A percentile compares a stretch with the other conserved stretches of the same genome.
phyloP scores from a whole-genome alignment of 2,113 vertebrate species.

The Nannospalax galili region DNA sequence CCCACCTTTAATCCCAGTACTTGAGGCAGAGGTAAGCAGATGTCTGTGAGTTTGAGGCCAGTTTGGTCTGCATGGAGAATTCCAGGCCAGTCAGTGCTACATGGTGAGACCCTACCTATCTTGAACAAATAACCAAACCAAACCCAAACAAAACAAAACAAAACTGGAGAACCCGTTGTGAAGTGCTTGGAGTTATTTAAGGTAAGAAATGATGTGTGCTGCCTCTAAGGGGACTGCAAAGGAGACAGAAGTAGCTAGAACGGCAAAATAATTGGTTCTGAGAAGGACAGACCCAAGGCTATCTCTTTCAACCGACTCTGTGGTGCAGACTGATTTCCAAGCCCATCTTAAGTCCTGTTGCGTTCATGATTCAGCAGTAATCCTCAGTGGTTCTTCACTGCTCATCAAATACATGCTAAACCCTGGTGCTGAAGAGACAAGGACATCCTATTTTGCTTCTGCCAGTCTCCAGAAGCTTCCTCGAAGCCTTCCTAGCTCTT shows the following conservation, averaged over 20 bases:
- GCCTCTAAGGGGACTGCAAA: background rate
- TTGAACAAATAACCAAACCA: no score
- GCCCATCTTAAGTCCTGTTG: background rate
- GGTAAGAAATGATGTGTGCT: background rate
- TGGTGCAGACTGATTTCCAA: slow-evolving; percentile 7
- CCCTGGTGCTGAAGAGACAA: background rate
- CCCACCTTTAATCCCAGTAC: no score
- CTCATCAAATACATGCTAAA: background rate
- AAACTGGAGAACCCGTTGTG: background rate
- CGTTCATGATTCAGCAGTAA: background rate
- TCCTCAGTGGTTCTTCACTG: background rate
- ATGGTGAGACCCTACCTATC: no score
- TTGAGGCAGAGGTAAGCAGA: no score
- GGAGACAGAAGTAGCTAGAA: background rate
- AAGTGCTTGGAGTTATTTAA: background rate
- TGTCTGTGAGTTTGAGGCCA: no score
- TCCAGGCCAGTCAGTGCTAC: no score
- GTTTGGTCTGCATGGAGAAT: no score
- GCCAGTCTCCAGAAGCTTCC: background rate
- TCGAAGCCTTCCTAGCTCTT: background rate
- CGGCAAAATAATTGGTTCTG: background rate
- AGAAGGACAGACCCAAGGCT: background rate
- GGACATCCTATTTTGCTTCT: background rate
- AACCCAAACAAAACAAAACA: no score
- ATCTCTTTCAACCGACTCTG: background rate